Base-by-base conservation (phyloP, 2,113 vertebrate species). In the Odocoileus hemionus region DNA sequence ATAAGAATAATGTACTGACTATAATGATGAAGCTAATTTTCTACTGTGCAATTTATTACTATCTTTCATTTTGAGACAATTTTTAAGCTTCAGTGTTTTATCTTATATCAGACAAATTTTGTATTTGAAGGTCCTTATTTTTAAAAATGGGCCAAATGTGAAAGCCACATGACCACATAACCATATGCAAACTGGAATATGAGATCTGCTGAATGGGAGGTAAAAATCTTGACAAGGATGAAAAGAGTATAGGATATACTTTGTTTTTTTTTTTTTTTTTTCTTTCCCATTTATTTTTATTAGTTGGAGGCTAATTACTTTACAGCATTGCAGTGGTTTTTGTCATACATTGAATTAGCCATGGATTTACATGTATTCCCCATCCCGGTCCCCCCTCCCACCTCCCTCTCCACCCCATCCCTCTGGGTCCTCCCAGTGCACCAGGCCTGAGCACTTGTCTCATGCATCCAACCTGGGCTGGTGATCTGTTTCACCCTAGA, bases 11-110 rank as follows among this genome's bases (percentile, higher is more conserved):
- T 33, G 23, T 67, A 95, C 26, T 94, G 26, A 93, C 39, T 36
- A 16, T 87, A 92, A 88, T 25, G 52, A 93, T 84, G 25, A 84
- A 91, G 14, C 13, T 89, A 25, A 79, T 60, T 97, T 88, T 95
- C 43, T 39, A 85, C 60, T 70, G 83, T 91, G 26, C 3, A 52
- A 47, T 86, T 90, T 95, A 86, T 96, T 94, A 10, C 60, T 91
- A 7, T 92, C 36, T 85, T 96, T 86, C 39, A 97, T 82, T 96
- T 89, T 89, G 64, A 92, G 14, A 30, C 80, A 88, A 28, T 80
- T 74, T 91, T 95, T 96, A 91, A 70, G 43, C 8, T 78, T 67
- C 5, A 39, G 4, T 57, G 50, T 95, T 82, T 33, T n/a, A 47
- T 57, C 16, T 93, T 97, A 5, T 47, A 52, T 86, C 70, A 60